Percentiles rank a stretch among this genome's conserved stretches.
These are phyloP conservation scores for Phocides pigmalion DNA, from an alignment of 1,140 invertebrate species.

Conservation along the genomic window DNA sequence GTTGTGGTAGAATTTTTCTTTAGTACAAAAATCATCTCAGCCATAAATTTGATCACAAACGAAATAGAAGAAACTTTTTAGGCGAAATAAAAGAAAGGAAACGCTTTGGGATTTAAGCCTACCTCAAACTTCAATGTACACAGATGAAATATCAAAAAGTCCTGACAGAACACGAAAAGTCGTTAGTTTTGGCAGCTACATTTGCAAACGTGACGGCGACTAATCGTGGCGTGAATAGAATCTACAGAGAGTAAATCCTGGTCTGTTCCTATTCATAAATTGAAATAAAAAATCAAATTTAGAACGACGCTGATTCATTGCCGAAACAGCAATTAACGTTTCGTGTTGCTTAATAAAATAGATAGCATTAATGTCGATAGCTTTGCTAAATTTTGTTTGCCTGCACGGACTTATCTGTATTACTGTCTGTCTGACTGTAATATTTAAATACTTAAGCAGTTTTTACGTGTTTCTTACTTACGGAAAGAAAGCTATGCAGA, in stretches of 20 bases:
- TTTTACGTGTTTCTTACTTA: no score
- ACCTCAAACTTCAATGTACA: not conserved
- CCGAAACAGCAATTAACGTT: not conserved
- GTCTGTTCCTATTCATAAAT: not conserved
- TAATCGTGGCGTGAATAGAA: not conserved
- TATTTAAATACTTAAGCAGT: no score
- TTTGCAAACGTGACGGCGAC: not conserved
- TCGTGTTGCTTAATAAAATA: not conserved
- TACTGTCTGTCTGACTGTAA: no score
- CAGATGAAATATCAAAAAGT: not conserved
- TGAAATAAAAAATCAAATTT: not conserved
- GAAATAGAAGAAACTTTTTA: not conserved
- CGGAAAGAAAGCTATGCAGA: no score
- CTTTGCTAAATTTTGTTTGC: no score
- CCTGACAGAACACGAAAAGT: not conserved
- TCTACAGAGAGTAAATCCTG: not conserved
- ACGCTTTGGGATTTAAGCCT: not conserved
- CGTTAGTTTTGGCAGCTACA: not conserved
- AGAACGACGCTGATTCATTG: not conserved
- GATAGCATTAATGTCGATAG: no score
- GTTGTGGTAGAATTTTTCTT: not conserved
- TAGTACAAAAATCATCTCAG: not conserved
- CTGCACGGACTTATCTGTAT: no score
- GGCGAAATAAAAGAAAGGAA: not conserved
- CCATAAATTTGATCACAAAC: not conserved